Evolutionary conservation across 2,797 vertebrate genomes (phyloP).

Genomic region (Strix occidentalis): DNA sequence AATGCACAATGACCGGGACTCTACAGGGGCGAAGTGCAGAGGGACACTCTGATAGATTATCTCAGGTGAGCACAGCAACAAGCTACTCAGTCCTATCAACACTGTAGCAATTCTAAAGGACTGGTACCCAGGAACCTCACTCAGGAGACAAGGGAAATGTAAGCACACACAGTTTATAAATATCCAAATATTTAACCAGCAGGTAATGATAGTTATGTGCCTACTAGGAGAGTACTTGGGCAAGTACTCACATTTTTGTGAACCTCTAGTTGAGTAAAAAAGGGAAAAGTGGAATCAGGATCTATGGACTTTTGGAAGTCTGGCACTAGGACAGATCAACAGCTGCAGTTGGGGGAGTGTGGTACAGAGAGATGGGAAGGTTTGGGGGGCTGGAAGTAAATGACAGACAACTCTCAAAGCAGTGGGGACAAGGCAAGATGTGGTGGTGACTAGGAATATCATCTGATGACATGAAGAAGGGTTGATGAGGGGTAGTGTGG

Average conservation of each 20-base stretch:
- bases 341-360: neutral
- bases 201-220: neutral
- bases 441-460: neutral
- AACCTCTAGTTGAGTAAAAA: neutral
- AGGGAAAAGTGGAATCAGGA: neutral
- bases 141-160: neutral
- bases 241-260: neutral
- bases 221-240: neutral
- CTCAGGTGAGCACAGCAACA: neutral
- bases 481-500: neutral
- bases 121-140: neutral
- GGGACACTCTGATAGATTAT: neutral
- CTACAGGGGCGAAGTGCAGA: neutral
- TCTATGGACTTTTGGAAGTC: neutral
- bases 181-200: neutral
- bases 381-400: neutral
- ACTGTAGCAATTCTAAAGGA: neutral
- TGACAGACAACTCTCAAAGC: neutral
- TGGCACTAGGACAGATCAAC: neutral
- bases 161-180: neutral
- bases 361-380: neutral
- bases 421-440: neutral
- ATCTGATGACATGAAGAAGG: neutral
- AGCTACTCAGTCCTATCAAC: neutral
- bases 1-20: neutral